Percentiles rank a stretch among this genome's conserved stretches.
phyloP scores from a whole-genome alignment of 2,797 vertebrate genomes.

The Delichon dasypus region DNA sequence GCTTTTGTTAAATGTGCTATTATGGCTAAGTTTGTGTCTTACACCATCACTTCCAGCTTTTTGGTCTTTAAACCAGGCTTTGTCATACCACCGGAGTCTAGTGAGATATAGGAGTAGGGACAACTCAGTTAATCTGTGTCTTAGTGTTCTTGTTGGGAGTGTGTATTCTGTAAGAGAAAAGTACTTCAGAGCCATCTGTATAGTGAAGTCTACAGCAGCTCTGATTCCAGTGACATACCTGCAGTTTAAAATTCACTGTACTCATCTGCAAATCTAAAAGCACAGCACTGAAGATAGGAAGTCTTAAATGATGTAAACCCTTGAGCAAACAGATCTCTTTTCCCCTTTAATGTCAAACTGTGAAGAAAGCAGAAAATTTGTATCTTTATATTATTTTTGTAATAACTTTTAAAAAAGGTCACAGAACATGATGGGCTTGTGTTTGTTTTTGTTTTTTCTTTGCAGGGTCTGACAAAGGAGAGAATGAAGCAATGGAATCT shows the following conservation, averaged over 20 bases:
- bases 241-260: neutral
- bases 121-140: neutral
- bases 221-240: neutral
- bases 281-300: neutral
- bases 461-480: constrained; percentile 93
- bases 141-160: neutral
- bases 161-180: neutral
- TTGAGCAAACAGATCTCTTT: neutral
- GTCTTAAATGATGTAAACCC: neutral
- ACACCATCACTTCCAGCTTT: neutral
- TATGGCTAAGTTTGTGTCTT: neutral
- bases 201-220: neutral
- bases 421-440: neutral
- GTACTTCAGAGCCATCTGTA: neutral
- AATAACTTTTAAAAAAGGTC: neutral
- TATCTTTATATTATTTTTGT: neutral
- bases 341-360: neutral
- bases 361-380: neutral
- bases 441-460: neutral
- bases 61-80: neutral
- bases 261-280: neutral
- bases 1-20: neutral
- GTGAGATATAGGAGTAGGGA: neutral
- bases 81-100: neutral
- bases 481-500: constrained; percentile 89